Base-by-base conservation (phyloP, 2,888 invertebrate species). In the Idaea straminata region DNA sequence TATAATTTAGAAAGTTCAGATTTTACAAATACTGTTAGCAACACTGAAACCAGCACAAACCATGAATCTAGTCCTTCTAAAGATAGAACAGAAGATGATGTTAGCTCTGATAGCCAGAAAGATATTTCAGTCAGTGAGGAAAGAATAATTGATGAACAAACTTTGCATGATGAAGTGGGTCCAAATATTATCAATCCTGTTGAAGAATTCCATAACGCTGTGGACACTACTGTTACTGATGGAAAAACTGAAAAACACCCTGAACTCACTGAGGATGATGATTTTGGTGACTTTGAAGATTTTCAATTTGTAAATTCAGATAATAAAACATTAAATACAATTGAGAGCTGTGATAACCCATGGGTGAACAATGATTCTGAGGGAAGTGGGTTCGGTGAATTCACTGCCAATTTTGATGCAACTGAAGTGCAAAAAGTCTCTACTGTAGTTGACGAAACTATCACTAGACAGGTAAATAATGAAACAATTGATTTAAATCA, bases 241-340 rank as follows among this genome's bases (percentile, higher is more conserved):
- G 64, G 66, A 58, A 67, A 66, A 34, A 58, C 61, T 62, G 25
- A 63, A 59, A 47, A 47, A 47, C 5, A 10, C 47, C 25, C 61
- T 57, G 57, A 62, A 60, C 71, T 75, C 67, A 65, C 65, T 65
- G 62, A 64, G 3, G 78, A 85, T 69, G 91, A 93, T 76, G 93
- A 93, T 74, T 93, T 94, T 85, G 92, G 87, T 61, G 91, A 93
- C 75, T 93, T 94, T 84, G 89, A 93, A 77, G 91, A 94, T 70
- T 94, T 94, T 73, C 88, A 93, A 78, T 88, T 88, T 77, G 83
- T 82, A 15, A 78, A 72, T 68, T 72, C 82, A 68, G 75, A 77
- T 68, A 73, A 67, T 62, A 75, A 78, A 70, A 62, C 75, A 66
- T 69, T 70, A 65, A 73, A 70, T 68, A 64, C 80, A 62, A 68